Evolutionary conservation across 2,113 vertebrate genomes (phyloP).

Genomic region (Polypterus senegalus): DNA sequence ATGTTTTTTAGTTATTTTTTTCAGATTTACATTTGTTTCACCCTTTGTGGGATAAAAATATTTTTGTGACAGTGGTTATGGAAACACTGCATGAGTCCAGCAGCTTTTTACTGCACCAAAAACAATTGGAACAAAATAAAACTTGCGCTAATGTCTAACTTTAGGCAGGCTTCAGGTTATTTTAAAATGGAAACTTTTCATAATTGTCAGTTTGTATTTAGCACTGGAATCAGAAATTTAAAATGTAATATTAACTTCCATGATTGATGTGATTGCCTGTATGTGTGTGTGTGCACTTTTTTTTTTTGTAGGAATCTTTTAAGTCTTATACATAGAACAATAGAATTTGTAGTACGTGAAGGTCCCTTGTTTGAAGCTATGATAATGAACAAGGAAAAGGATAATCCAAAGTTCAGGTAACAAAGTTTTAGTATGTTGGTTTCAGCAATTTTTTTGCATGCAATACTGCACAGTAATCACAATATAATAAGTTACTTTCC

Average conservation of each 20-base stretch:
- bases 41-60: conserved; percentile 3
- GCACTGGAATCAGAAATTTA: no score
- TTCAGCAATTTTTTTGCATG: no score
- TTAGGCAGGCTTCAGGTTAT: no score
- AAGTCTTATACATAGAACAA: conserved; percentile 62
- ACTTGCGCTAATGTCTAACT: no score
- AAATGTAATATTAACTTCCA: no score
- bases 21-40: background rate
- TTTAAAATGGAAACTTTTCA: no score
- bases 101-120: conserved; percentile 5
- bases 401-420: conserved; percentile 56
- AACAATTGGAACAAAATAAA: no score
- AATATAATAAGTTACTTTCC: no score
- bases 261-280: no score
- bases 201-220: no score
- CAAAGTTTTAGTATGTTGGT: no score
- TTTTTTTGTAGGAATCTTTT: conserved; percentile 47
- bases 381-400: conserved; percentile 63
- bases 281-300: conserved; percentile 3
- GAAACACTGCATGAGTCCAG: conserved; percentile 18
- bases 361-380: conserved; percentile 64
- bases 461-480: no score
- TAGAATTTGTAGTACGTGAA: conserved; percentile 70
- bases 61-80: conserved; percentile 1
- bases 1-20: conserved; percentile 15